These are phyloP conservation scores for Athene noctua DNA, from an alignment of 2,113 vertebrate genomes.

Conservation along the genomic window DNA sequence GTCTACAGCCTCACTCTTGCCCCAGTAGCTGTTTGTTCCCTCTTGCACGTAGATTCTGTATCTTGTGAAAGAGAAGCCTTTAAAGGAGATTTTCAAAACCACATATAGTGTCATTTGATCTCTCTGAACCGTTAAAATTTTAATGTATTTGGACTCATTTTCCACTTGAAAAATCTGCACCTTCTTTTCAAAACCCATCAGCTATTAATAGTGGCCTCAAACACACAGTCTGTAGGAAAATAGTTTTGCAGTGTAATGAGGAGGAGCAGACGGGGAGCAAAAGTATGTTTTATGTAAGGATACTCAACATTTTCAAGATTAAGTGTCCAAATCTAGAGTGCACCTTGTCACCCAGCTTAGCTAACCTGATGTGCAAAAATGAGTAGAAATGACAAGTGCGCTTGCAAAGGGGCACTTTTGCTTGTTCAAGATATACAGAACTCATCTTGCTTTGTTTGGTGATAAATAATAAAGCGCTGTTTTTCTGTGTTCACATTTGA, in stretches of 20 bases:
- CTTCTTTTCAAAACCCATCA: background rate
- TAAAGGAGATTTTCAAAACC: background rate
- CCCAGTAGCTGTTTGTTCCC: background rate
- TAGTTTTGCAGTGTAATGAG: background rate
- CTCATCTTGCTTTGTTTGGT: background rate
- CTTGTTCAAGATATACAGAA: background rate
- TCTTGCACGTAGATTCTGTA: background rate
- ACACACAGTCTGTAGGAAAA: background rate
- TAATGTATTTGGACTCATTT: background rate
- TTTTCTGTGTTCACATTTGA: background rate
- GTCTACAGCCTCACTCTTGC: background rate
- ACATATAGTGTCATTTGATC: background rate
- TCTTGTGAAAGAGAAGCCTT: background rate
- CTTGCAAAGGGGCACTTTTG: background rate
- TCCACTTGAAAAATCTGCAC: background rate
- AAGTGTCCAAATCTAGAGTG: background rate
- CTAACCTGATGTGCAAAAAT: background rate
- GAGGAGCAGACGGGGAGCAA: background rate
- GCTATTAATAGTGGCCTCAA: background rate
- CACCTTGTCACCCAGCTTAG: background rate
- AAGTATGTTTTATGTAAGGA: background rate
- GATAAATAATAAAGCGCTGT: background rate
- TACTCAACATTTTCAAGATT: background rate
- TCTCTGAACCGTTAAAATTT: background rate
- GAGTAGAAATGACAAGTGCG: accelerated